Conservation (phyloP, 37 sponge, comb jelly and placozoan genomes). For the Crambe crambe region DNA sequence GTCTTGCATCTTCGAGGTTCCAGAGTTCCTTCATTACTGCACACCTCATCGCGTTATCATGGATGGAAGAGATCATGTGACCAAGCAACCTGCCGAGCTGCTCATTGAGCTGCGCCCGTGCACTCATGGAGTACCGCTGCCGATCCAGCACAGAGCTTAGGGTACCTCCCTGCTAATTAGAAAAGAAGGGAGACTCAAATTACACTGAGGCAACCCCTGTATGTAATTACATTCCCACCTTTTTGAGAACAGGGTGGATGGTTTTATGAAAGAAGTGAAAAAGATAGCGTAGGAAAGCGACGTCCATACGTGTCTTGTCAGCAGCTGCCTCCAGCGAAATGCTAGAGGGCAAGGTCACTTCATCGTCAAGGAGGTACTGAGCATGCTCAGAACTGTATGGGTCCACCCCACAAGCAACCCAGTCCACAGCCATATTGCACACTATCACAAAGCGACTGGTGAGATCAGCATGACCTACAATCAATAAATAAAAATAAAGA, state of each 20-base stretch:
- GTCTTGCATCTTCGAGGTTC: slow-evolving; percentile 17
- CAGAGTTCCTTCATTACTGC: slow-evolving; percentile 40
- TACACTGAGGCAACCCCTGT: no score
- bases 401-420: slow-evolving; percentile 33
- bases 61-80: slow-evolving; percentile 39
- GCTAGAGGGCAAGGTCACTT: slow-evolving; percentile 6
- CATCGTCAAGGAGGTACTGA: slow-evolving; percentile 26
- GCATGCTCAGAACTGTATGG: slow-evolving; percentile 54
- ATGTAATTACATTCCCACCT: slow-evolving; percentile 8
- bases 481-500: no score
- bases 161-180: slow-evolving; percentile 7
- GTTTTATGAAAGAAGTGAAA: slow-evolving; percentile 51
- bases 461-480: slow-evolving; percentile 50
- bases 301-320: slow-evolving; percentile 2
- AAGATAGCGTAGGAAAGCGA: slow-evolving; percentile 48
- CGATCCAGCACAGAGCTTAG: slow-evolving; percentile 8
- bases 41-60: slow-evolving; percentile 19
- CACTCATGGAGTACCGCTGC: slow-evolving; percentile 43
- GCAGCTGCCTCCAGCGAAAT: slow-evolving; percentile 13
- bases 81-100: slow-evolving; percentile 47
- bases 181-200: background rate
- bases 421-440: slow-evolving; percentile 60
- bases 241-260: slow-evolving; percentile 15
- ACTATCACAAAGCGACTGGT: slow-evolving; percentile 34
- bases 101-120: slow-evolving; percentile 33